Evolutionary conservation across 2,888 invertebrate genomes (phyloP).

Genomic region (Melanargia galathea): DNA sequence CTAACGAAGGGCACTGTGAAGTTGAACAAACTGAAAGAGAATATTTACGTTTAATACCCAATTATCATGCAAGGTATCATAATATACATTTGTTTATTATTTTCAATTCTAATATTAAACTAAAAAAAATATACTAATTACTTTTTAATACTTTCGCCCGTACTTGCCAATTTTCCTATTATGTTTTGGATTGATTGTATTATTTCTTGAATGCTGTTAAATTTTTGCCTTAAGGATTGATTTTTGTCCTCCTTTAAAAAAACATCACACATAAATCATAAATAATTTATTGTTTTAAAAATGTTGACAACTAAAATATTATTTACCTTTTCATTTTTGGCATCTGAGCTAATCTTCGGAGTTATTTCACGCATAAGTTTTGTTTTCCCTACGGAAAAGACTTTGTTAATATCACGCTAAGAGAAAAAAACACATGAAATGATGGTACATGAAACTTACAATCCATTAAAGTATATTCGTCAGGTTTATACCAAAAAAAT

Average conservation of each 20-base stretch:
- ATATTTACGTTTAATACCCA: background rate
- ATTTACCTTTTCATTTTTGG: slow-evolving; percentile 41
- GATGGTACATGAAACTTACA: slow-evolving; percentile 51
- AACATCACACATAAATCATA: background rate
- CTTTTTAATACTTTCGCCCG: slow-evolving; percentile 97
- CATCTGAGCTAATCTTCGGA: slow-evolving; percentile 14
- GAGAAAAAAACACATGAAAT: background rate
- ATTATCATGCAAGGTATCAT: background rate
- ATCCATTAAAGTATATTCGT: slow-evolving; percentile 53
- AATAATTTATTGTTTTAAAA: background rate
- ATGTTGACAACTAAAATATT: background rate
- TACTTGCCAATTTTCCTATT: slow-evolving; percentile 93
- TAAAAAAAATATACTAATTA: slow-evolving; percentile 61
- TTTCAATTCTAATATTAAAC: background rate
- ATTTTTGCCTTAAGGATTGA: slow-evolving; percentile 92
- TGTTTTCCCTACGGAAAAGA: slow-evolving; percentile 38
- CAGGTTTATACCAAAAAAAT: slow-evolving; percentile 78
- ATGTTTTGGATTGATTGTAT: slow-evolving; percentile 96
- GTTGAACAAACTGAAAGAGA: slow-evolving; percentile 91
- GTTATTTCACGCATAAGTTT: slow-evolving; percentile 25
- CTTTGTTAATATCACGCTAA: background rate
- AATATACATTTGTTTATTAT: too few relatives aligned
- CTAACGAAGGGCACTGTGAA: slow-evolving; percentile 97
- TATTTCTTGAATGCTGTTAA: slow-evolving; percentile 96
- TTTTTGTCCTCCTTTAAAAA: slow-evolving; percentile 91